A percentile compares a stretch with the other conserved stretches of the same genome.
Conservation (phyloP, 2,113 vertebrate species). For the Elaphurus davidianus region DNA sequence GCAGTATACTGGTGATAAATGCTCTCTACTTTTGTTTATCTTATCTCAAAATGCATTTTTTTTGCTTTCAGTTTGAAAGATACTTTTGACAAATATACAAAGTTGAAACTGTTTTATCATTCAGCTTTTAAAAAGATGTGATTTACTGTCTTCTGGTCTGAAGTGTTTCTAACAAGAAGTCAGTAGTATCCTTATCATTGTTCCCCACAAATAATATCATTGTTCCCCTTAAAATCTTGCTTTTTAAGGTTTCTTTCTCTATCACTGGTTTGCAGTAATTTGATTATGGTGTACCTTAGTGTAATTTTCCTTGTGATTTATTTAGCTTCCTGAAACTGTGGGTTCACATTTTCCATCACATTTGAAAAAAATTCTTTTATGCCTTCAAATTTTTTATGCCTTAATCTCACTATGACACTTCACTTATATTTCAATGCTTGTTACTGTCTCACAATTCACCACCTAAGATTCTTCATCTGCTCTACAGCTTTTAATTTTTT, state of each 20-base stretch:
- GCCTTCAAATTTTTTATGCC: neutral
- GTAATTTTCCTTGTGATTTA: neutral
- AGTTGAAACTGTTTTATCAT: neutral
- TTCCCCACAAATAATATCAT: neutral
- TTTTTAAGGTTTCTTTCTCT: neutral
- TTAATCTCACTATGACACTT: neutral
- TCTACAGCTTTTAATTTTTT: neutral
- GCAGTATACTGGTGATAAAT: neutral
- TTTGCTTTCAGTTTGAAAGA: neutral
- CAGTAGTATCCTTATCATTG: neutral
- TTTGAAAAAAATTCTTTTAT: neutral
- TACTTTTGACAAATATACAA: neutral
- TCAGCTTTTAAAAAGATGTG: neutral
- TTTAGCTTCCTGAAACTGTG: neutral
- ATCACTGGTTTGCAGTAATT: neutral
- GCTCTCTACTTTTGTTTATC: neutral
- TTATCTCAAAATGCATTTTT: neutral
- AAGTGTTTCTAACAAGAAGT: neutral
- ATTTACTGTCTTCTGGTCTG: neutral
- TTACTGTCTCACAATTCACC: neutral
- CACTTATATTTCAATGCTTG: neutral
- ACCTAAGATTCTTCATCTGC: neutral
- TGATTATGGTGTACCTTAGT: neutral
- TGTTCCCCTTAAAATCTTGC: neutral
- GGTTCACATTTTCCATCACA: neutral